A percentile compares a stretch with the other conserved stretches of the same genome.
Evolutionary conservation across 1,140 invertebrate genomes (phyloP).

Genomic region (Calliphora vicina): DNA sequence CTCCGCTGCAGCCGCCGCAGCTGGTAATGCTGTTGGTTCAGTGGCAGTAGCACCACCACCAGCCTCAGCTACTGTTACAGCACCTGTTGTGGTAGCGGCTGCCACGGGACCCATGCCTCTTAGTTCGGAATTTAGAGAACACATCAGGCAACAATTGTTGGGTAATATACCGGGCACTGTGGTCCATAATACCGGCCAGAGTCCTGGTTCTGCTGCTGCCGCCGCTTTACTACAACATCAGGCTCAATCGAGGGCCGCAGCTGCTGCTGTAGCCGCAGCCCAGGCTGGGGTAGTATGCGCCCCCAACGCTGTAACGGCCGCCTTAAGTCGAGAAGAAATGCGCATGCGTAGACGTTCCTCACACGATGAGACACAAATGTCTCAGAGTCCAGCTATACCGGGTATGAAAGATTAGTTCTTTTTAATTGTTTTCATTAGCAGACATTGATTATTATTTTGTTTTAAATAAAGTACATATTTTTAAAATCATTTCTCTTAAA

Average conservation of each 20-base stretch:
- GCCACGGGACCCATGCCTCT: conserved; percentile 53
- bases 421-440: conserved; percentile 22
- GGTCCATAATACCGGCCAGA: conserved; percentile 54
- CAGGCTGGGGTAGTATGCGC: conserved; percentile 25
- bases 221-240: conserved; percentile 59
- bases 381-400: conserved; percentile 53
- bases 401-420: conserved; percentile 45
- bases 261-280: conserved; percentile 55
- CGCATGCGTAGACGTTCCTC: conserved; percentile 60
- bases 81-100: conserved; percentile 20
- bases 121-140: conserved; percentile 60
- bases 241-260: conserved; percentile 58
- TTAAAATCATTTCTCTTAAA: conserved; percentile 7
- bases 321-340: conserved; percentile 57
- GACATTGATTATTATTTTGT: not conserved
- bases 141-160: conserved; percentile 57
- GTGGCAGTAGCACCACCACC: conserved; percentile 7
- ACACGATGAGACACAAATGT: conserved; percentile 60
- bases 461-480: conserved; percentile 3
- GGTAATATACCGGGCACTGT: conserved; percentile 57
- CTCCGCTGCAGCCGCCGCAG: conserved; percentile 31
- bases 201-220: conserved; percentile 56
- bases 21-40: conserved; percentile 24
- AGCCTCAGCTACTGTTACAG: conserved; percentile 10
- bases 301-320: conserved; percentile 20